Conservation (phyloP, 2,113 vertebrate genomes). For the Callopanchax toddi region DNA sequence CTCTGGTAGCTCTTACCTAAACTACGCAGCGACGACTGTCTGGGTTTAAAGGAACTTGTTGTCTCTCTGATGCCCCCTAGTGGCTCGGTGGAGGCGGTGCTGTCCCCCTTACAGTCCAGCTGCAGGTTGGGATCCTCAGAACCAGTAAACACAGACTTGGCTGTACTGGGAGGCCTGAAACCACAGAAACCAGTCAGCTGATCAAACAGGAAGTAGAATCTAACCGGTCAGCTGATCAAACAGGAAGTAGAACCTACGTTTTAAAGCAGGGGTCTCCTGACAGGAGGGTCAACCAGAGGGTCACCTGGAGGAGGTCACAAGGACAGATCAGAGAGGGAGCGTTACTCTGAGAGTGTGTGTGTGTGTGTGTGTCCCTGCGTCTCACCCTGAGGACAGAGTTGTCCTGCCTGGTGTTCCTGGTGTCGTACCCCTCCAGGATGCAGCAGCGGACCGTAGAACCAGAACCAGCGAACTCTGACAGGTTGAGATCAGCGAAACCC, state of each 20-base stretch:
- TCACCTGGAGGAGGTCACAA: constrained; percentile 86
- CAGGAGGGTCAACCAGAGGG: constrained; percentile 92
- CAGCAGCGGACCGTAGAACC: constrained; percentile 93
- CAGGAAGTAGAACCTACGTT: constrained; percentile 82
- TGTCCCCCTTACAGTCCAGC: constrained; percentile 93
- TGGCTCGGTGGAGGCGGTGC: constrained; percentile 69
- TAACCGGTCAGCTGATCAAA: no score
- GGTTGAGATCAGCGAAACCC: constrained; percentile 95
- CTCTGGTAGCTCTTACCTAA: constrained; percentile 52
- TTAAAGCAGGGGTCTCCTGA: constrained; percentile 98
- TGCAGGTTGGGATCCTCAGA: constrained; percentile 90
- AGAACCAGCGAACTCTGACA: constrained; percentile 96
- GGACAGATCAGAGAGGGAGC: no score
- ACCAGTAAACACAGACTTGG: constrained; percentile 87
- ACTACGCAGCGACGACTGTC: constrained; percentile 47
- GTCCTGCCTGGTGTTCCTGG: constrained; percentile 96
- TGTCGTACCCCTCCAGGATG: constrained; percentile 96
- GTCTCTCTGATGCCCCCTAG: constrained; percentile 58
- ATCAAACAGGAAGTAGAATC: no score
- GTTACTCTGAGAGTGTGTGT: no score
- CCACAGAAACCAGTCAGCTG: background rate
- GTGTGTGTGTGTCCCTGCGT: background rate
- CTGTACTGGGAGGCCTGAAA: constrained; percentile 82
- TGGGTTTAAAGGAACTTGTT: constrained; percentile 22
- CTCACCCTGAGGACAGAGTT: constrained; percentile 95